Evolutionary conservation across 2,797 vertebrate species (phyloP).

Genomic region (Loriculus beryllinus): DNA sequence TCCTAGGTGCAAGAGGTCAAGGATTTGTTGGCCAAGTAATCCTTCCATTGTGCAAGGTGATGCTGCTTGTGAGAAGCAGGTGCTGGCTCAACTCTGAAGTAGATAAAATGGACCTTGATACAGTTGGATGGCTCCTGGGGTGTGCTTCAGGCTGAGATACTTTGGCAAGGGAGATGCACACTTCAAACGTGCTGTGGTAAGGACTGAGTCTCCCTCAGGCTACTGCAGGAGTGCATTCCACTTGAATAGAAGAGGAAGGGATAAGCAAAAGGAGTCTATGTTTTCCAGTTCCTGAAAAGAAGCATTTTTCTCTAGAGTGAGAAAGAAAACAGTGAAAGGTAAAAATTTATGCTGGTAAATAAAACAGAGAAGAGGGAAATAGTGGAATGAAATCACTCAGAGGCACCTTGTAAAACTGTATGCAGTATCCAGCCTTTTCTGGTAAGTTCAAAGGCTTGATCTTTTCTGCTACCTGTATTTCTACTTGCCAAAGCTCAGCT

Average conservation of each 20-base stretch:
- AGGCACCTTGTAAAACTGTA: neutral
- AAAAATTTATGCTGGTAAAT: slow-evolving; percentile 3
- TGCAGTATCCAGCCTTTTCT: neutral
- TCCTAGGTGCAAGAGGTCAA: neutral
- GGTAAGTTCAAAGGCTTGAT: neutral
- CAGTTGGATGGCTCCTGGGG: neutral
- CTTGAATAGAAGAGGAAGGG: neutral
- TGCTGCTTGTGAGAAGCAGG: neutral
- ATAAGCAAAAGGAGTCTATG: neutral
- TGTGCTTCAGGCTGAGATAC: neutral
- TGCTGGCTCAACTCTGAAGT: neutral
- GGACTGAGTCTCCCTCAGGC: neutral
- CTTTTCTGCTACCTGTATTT: neutral
- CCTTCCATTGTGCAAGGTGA: neutral
- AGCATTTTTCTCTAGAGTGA: neutral
- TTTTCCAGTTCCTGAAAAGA: neutral
- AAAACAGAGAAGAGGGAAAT: neutral
- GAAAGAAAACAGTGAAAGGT: neutral
- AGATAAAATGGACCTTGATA: neutral
- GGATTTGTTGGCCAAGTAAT: neutral
- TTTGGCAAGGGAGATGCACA: neutral
- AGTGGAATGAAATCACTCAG: neutral
- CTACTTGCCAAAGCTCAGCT: neutral
- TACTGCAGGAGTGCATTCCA: neutral
- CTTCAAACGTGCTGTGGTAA: neutral